Evolutionary conservation across 1,140 invertebrate genomes (phyloP).

Genomic region (Tenebrio molitor): DNA sequence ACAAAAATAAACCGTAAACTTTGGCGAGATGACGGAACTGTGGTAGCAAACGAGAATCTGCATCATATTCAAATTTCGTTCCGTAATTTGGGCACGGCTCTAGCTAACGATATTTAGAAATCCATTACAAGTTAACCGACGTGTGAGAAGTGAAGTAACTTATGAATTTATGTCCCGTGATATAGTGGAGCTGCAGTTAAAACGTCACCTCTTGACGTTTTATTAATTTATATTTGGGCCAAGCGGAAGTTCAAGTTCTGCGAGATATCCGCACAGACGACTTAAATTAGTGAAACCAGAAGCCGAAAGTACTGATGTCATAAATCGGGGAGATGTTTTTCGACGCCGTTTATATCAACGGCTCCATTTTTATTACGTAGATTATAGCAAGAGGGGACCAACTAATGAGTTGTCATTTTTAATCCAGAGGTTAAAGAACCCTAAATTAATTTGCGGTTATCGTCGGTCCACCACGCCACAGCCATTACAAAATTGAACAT

Average conservation of each 20-base stretch:
- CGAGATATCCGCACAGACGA: not conserved
- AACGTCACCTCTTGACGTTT: not conserved
- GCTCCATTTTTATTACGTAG: not conserved
- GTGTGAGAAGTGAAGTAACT: not conserved
- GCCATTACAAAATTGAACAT: not conserved
- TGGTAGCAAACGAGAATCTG: not conserved
- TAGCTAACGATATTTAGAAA: slow-evolving; percentile 2
- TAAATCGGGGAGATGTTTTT: not conserved
- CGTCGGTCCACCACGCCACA: not conserved
- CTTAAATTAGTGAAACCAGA: slow-evolving; percentile 2
- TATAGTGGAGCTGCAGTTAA: not conserved
- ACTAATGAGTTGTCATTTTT: not conserved
- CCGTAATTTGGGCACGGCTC: not conserved
- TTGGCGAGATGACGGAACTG: too few relatives aligned
- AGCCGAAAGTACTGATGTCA: not conserved
- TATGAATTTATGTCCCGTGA: not conserved
- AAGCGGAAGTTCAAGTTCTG: not conserved
- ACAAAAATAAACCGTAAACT: too few relatives aligned
- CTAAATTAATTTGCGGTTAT: not conserved
- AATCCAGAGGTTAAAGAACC: not conserved
- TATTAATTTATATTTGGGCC: not conserved
- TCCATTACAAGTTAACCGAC: slow-evolving; percentile 10
- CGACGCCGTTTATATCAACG: not conserved
- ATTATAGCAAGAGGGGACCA: not conserved
- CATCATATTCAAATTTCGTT: not conserved